Base-by-base conservation (phyloP, 2,888 invertebrate genomes). In the Volucella zonaria region DNA sequence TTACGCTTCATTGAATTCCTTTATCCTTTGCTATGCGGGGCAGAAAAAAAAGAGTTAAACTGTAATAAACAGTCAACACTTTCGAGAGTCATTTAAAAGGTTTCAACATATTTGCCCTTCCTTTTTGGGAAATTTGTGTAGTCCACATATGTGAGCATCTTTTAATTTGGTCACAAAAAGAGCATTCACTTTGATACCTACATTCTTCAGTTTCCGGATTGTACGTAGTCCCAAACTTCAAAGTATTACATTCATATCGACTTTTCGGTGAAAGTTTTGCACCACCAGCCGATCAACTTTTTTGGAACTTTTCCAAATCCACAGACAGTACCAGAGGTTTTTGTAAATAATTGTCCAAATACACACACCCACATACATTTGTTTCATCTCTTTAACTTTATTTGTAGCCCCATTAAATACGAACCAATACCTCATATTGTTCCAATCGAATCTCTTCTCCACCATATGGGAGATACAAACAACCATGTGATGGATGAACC, bases 371-470 rank as follows among this genome's bases (percentile, higher is more conserved):
- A 14, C 23, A 23, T n/a, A 40, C 10, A 38, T 42, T 49, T 31
- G 4, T 47, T 62, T 14, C 10, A 15, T 51, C 49, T 58, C 3
- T 49, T 80, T 80, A 51, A 62, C 64, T 58, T 70, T 14, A 31
- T 12, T 8, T 11, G 3, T n/a, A 8, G 10, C 11, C 8, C 61
- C n/a, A 8, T 6, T 88, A 89, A 8, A 52, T 38, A 62, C 88
- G 42, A 9, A 94, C 94, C 6, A 96, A 93, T 64, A 95, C 93
- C 91, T 96, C 96, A 91, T 96, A 96, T 87, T 94, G 93, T 1
- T 92, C 89, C 82, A 94, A 93, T 73, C 92, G 93, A 86, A 93
- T 91, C 89, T 96, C 96, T 89, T 94, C 93, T 0, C 95, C 95
- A 75, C 93, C 95, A 89, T 94, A 95, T 8, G 95, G 95, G 86